Evolutionary conservation across 2,888 invertebrate genomes (phyloP), one percentile per base, ranked within the genome.

Genomic region (Strigamia maritima): DNA sequence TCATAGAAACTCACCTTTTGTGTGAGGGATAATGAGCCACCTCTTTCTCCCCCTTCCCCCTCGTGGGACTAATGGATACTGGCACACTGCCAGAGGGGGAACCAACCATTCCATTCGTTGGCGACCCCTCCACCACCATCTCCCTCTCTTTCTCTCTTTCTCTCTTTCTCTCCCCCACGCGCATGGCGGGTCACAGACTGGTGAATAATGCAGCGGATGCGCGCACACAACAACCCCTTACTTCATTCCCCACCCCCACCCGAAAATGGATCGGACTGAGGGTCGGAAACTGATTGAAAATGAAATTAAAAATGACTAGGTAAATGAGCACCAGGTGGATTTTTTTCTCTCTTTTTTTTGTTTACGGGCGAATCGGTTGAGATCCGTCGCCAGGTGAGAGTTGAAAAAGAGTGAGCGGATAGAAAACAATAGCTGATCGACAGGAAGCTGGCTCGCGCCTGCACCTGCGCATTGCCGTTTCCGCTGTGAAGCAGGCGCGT

Each of bases 121-220:
- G 70, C 70, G 70, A 70, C 70, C 70, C 70, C 70, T 16, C 44
- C 44, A 38, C 44, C 8, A 2, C 44, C 2, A n/a, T n/a, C 44
- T 22, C 6, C 28, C 70, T 19, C 70, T 12, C 70, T 19, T 22
- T 26, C 26, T 74, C 35, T 26, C 74, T 74, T 28, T 75, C 19
- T 35, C 75, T 75, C 38, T 38, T 24, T 19, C 35, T 35, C 35
- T 7, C 75, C 40, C 75, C 10, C 40, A 75, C 40, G 75, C 75
- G 38, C 75, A 38, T 75, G 75, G 75, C 75, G 40, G 75, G 75
- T 75, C 75, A 75, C 38, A 75, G 35, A 75, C 75, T 75, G 75
- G 38, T 75, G 75, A 75, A 75, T 75, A 38, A 75, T 75, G 35
- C 75, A 75, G 75, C 40, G 75, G 70, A 70, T 70, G 70, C 70